Conservation (phyloP, 2,888 invertebrate genomes). For the Leucoptera coffeella region DNA sequence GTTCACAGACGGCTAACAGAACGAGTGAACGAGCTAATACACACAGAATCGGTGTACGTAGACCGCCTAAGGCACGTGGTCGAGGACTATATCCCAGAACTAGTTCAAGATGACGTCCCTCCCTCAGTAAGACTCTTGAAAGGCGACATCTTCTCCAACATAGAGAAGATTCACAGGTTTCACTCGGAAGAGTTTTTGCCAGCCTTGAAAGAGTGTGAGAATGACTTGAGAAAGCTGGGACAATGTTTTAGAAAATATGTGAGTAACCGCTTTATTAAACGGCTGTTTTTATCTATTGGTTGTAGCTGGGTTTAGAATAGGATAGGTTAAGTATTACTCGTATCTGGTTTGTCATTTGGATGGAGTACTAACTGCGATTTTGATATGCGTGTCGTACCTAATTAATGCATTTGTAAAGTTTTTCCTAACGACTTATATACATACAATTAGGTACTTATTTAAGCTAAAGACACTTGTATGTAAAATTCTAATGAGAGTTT, state of each 20-base stretch:
- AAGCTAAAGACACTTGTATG: too few relatives aligned
- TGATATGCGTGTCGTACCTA: too few relatives aligned
- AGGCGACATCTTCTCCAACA: constrained; percentile 85
- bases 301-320: too few relatives aligned
- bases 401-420: too few relatives aligned
- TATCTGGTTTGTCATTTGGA: too few relatives aligned
- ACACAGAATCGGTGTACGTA: constrained; percentile 91
- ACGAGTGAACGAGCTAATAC: constrained; percentile 86
- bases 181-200: constrained; percentile 74
- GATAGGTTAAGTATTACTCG: too few relatives aligned
- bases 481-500: too few relatives aligned
- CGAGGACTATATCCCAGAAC: constrained; percentile 88
- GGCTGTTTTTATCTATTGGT: too few relatives aligned
- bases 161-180: constrained; percentile 91
- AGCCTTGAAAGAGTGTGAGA: constrained; percentile 65
- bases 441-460: too few relatives aligned
- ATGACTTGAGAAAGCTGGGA: constrained; percentile 66
- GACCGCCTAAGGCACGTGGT: constrained; percentile 86
- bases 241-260: constrained; percentile 71
- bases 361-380: too few relatives aligned
- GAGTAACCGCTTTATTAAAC: too few relatives aligned
- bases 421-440: too few relatives aligned
- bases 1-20: constrained; percentile 65
- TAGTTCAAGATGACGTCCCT: constrained; percentile 79
- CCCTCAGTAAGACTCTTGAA: constrained; percentile 77